Evolutionary conservation across 2,888 invertebrate genomes (phyloP).

Genomic region (Dromius quadrimaculatus): DNA sequence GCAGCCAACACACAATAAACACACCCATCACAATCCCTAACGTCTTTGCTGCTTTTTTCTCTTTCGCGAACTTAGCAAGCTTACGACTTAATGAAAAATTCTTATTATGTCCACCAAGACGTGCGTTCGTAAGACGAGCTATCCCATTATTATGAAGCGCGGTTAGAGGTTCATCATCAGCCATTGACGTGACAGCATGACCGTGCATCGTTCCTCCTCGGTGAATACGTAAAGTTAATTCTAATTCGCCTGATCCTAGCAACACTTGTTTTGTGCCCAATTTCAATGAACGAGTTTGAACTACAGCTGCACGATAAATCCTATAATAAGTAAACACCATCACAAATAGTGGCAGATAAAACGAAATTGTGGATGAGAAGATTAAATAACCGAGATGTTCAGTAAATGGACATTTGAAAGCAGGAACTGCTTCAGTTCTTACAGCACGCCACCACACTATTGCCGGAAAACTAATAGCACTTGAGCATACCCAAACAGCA

Average conservation of each 20-base stretch:
- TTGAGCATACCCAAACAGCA: constrained; percentile 96
- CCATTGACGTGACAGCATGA: constrained; percentile 60
- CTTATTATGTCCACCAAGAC: constrained; percentile 75
- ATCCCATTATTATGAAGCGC: constrained; percentile 84
- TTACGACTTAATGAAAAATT: constrained; percentile 94
- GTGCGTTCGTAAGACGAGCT: constrained; percentile 73
- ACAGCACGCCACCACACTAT: constrained; percentile 97
- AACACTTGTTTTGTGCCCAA: constrained; percentile 92
- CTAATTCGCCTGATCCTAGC: constrained; percentile 86
- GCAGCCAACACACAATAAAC: constrained; percentile 97
- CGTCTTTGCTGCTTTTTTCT: constrained; percentile 97
- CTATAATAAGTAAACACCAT: constrained; percentile 99
- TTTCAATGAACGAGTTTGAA: constrained; percentile 90
- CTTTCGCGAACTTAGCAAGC: constrained; percentile 94
- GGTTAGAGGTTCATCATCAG: constrained; percentile 81
- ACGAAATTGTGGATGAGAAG: constrained; percentile 97
- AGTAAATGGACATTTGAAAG: constrained; percentile 93
- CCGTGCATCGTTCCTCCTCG: constrained; percentile 84
- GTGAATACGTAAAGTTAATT: constrained; percentile 92
- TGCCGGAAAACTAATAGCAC: constrained; percentile 97
- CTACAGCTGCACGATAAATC: constrained; percentile 93
- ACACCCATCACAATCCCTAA: constrained; percentile 97
- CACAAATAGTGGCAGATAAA: constrained; percentile 95
- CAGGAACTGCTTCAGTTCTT: constrained; percentile 82
- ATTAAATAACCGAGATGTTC: constrained; percentile 96